Conservation (phyloP, 2,113 vertebrate genomes). For the Pelusios castaneus region DNA sequence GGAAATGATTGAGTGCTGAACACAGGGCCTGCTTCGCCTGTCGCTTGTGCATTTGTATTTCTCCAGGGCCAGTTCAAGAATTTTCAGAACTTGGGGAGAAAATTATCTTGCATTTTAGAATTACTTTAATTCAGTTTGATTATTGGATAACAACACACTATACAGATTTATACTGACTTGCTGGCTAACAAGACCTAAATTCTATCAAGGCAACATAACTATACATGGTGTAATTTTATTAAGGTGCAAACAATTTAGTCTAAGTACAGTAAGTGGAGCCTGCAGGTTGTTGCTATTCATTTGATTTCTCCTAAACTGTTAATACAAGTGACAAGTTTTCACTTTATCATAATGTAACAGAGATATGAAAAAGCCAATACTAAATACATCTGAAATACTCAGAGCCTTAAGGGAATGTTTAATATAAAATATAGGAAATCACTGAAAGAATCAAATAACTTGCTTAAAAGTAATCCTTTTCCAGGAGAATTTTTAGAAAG, state of each 20-base stretch:
- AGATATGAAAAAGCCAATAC: conserved; percentile 32
- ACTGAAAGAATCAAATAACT: not conserved
- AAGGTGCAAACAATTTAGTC: conserved; percentile 62
- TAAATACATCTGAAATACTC: not conserved
- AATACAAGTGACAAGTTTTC: conserved; percentile 49
- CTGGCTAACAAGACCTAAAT: not conserved
- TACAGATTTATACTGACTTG: not conserved
- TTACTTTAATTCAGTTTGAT: conserved; percentile 61
- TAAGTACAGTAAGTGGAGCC: conserved; percentile 41
- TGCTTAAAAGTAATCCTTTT: not conserved
- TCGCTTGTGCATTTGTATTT: conserved; percentile 84
- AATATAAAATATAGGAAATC: not conserved
- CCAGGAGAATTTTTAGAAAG: conserved; percentile 4
- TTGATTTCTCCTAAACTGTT: not conserved
- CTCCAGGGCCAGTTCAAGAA: conserved; percentile 78
- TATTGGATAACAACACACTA: not conserved
- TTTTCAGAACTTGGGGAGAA: conserved; percentile 69
- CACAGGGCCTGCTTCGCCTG: conserved; percentile 78
- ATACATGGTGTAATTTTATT: conserved; percentile 43
- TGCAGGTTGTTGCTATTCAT: conserved; percentile 26
- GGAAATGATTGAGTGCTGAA: conserved; percentile 86
- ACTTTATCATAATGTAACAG: conserved; percentile 14
- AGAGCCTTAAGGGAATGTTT: not conserved
- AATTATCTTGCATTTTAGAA: conserved; percentile 42
- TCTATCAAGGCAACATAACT: not conserved